A percentile compares a stretch with the other conserved stretches of the same genome.
Evolutionary conservation across 2,797 vertebrate species (phyloP).

Genomic region (Dryobates pubescens): DNA sequence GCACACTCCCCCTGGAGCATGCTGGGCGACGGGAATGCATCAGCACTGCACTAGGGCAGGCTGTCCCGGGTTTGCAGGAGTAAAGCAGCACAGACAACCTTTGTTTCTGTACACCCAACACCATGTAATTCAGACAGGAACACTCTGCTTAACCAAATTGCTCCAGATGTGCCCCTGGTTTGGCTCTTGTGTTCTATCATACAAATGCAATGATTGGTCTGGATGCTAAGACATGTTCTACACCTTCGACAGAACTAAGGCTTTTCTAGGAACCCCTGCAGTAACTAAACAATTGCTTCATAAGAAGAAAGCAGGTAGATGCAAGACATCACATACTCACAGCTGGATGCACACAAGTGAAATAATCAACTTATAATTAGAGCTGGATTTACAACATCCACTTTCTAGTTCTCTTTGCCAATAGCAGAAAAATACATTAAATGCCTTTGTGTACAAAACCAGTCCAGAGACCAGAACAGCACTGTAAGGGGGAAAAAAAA

Average conservation of each 20-base stretch:
- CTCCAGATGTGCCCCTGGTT: not conserved
- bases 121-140: not conserved
- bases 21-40: accelerated
- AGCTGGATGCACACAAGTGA: not conserved
- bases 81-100: not conserved
- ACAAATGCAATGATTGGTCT: not conserved
- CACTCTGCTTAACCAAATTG: accelerated
- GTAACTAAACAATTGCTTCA: not conserved
- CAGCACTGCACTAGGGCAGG: accelerated
- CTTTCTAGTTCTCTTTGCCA: not conserved
- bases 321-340: not conserved
- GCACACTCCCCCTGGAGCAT: too few relatives aligned
- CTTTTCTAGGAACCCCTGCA: not conserved
- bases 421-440: not conserved
- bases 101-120: not conserved
- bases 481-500: not conserved
- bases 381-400: not conserved
- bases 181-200: not conserved
- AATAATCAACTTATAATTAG: not conserved
- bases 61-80: not conserved
- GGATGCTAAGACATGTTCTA: not conserved
- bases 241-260: not conserved
- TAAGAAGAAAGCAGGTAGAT: not conserved
- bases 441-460: not conserved
- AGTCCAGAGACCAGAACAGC: not conserved